Evolutionary conservation across 1,140 invertebrate genomes (phyloP).

Genomic region (Eumaeus atala): DNA sequence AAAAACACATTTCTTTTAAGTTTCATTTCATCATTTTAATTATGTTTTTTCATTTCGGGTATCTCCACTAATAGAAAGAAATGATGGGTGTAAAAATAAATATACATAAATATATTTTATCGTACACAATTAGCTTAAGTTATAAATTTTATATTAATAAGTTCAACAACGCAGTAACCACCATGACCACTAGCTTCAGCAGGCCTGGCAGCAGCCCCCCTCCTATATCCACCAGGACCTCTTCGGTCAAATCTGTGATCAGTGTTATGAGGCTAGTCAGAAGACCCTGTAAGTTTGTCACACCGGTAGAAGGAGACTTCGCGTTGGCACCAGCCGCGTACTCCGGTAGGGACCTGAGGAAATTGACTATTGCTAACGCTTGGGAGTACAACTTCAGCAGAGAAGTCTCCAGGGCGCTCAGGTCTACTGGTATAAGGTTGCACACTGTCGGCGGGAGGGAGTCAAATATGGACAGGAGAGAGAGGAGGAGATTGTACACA

Average conservation of each 20-base stretch:
- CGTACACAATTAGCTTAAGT: background rate
- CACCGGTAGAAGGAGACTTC: slow-evolving; percentile 34
- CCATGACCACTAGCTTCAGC: slow-evolving; percentile 47
- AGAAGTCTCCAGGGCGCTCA: slow-evolving; percentile 57
- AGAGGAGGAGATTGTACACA: slow-evolving; percentile 60
- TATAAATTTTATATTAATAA: slow-evolving; percentile 35
- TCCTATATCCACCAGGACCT: slow-evolving; percentile 47
- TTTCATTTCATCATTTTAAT: no score
- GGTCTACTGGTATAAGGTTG: slow-evolving; percentile 53
- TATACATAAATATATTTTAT: no score
- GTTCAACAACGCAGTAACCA: slow-evolving; percentile 43
- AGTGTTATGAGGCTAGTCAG: slow-evolving; percentile 40
- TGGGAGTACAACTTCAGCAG: slow-evolving; percentile 60
- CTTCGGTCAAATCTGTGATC: slow-evolving; percentile 52
- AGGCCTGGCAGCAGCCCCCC: slow-evolving; percentile 53
- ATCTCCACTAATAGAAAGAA: no score
- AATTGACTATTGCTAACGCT: slow-evolving; percentile 63
- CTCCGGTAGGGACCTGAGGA: slow-evolving; percentile 53
- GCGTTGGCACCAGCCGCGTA: slow-evolving; percentile 57
- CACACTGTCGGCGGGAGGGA: slow-evolving; percentile 50
- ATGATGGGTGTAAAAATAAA: no score
- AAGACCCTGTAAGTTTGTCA: slow-evolving; percentile 44
- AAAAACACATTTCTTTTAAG: no score
- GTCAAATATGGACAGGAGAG: slow-evolving; percentile 61
- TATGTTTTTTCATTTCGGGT: no score